A percentile compares a stretch with the other conserved stretches of the same genome.
Evolutionary conservation across 2,797 vertebrate genomes (phyloP).

Genomic region (Siniperca obscura): DNA sequence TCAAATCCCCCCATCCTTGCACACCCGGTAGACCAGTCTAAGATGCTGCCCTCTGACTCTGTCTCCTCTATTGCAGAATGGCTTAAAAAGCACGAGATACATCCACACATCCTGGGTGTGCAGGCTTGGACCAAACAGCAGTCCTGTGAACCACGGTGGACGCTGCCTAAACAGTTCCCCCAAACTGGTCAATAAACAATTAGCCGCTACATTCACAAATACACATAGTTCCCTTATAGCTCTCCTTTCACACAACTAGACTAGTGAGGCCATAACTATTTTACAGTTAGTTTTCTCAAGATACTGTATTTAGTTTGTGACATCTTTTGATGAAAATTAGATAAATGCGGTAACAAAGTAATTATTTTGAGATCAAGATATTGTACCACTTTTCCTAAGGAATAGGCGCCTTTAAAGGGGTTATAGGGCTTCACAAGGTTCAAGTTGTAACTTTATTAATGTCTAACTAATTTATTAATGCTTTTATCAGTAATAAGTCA

Average conservation of each 20-base stretch:
- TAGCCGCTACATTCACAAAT: neutral
- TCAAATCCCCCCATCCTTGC: neutral
- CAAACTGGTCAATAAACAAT: conserved; percentile 18
- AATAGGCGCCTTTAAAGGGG: neutral
- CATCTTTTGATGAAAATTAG: neutral
- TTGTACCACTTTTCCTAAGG: neutral
- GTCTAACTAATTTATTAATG: neutral
- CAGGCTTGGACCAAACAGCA: neutral
- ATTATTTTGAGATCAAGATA: neutral
- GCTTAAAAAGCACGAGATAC: conserved; percentile 4
- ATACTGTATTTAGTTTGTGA: neutral
- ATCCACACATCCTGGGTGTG: conserved; percentile 9
- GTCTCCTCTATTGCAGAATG: neutral
- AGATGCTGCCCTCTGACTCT: neutral
- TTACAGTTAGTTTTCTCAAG: neutral
- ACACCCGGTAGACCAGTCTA: conserved; percentile 5
- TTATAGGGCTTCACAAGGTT: neutral
- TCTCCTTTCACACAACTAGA: neutral
- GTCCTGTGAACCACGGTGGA: neutral
- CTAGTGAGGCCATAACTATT: neutral
- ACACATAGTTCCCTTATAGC: neutral
- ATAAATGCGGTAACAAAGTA: neutral
- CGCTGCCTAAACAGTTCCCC: neutral
- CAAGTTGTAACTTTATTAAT: neutral
- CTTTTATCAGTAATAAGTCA: neutral